Evolutionary conservation across 2,888 invertebrate species (phyloP).

Genomic region (Chloroclysta siterata): DNA sequence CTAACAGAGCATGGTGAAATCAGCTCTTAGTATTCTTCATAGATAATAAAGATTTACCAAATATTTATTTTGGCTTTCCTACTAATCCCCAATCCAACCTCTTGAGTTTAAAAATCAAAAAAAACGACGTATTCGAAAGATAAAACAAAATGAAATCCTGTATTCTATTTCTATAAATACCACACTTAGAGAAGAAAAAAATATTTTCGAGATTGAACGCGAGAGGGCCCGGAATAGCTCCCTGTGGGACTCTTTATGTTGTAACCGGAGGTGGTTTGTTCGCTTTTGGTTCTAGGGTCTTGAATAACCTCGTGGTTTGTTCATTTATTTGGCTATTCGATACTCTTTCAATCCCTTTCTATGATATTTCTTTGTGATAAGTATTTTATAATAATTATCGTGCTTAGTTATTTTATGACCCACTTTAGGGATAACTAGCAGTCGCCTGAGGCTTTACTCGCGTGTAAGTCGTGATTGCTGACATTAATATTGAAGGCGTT

Average conservation of each 20-base stretch:
- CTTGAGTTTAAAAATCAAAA: slow-evolving; percentile 37
- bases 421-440: too few relatives aligned
- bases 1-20: too few relatives aligned
- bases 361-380: too few relatives aligned
- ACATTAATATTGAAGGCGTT: too few relatives aligned
- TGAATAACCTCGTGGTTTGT: slow-evolving; percentile 11
- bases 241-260: slow-evolving; percentile 77
- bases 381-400: too few relatives aligned
- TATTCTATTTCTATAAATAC: slow-evolving; percentile 79
- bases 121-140: slow-evolving; percentile 51
- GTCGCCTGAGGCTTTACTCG: too few relatives aligned
- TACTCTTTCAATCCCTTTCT: slow-evolving; percentile 12
- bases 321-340: slow-evolving; percentile 28
- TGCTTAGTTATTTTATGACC: too few relatives aligned
- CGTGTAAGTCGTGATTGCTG: too few relatives aligned
- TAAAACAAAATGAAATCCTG: slow-evolving; percentile 67
- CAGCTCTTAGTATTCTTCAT: too few relatives aligned
- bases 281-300: slow-evolving; percentile 24
- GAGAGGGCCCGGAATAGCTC: slow-evolving; percentile 81
- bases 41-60: slow-evolving; percentile 23
- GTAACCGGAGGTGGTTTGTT: slow-evolving; percentile 55
- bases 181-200: slow-evolving; percentile 70
- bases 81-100: slow-evolving; percentile 40
- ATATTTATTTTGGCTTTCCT: not conserved
- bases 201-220: slow-evolving; percentile 58